Base-by-base conservation (phyloP, 1,140 invertebrate species). In the Platyura marginata region DNA sequence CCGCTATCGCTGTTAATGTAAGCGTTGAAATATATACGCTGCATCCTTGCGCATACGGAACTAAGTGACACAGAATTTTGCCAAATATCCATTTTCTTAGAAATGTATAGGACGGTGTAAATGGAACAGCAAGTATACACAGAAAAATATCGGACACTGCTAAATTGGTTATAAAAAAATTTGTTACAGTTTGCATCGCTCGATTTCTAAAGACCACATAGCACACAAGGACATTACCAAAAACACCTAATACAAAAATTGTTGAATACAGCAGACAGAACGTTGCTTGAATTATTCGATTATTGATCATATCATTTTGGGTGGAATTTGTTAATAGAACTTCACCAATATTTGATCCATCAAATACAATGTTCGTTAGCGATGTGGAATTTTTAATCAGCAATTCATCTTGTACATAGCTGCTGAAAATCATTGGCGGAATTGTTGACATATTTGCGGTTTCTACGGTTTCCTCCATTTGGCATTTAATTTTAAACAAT, bases 141-240 rank as follows among this genome's bases (percentile, higher is more conserved):
- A 95, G 69, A 9, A 95, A 62, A 44, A 95, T 84, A 59, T 96
- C 91, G 15, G 87, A 88, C 19, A 94, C 63, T 1, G 90, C 91
- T 41, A 96, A 62, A 61, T 95, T 95, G 21, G 84, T 82, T 51
- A 96, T 96, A 62, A 95, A 95, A 19, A 91, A 75, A 63, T 95
- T 95, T n/a, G 91, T 96, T 10, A 95, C 91, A 0, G 90, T 93
- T 59, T 91, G 89, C 91, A 96, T 95, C 33, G 80, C 74, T 44
- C 76, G 76, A 57, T 92, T 94, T 8, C 81, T 70, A 3, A 79
- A 71, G 0, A 96, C 88, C 1, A 91, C 86, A 59, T 81, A 88
- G 51, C 81, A 83, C 37, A 96, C 91, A 9, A 96, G 61, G 1
- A 78, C 75, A 59, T 96, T 96, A 2, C 92, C 92, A 50, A 81